phyloP scores from a whole-genome alignment of 64 coral and sea anemone species.

The Porites australiensis region DNA sequence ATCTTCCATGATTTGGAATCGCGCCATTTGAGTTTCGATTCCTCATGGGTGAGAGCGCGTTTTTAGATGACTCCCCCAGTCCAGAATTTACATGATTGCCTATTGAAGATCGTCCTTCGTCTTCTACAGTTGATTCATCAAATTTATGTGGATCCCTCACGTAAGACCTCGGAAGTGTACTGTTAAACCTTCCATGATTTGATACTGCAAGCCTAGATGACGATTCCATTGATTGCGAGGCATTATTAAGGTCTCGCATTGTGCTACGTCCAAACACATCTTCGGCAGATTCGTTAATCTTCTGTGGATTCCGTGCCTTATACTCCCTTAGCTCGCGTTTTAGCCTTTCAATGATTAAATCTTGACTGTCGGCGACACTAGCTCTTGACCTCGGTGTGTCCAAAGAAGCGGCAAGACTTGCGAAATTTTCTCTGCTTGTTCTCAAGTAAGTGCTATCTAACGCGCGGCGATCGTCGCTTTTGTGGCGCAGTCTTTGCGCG shows the following conservation, averaged over 20 bases:
- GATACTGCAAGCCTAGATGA: neutral
- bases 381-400: conserved; percentile 29
- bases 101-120: neutral
- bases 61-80: neutral
- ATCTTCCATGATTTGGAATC: neutral
- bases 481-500: neutral
- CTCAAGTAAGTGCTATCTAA: neutral
- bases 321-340: conserved; percentile 53
- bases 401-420: conserved; percentile 28
- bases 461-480: neutral
- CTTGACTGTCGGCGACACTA: conserved; percentile 55
- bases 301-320: conserved; percentile 34
- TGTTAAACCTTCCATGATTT: neutral
- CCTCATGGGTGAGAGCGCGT: neutral
- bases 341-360: conserved; percentile 64
- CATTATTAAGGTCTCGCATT: neutral
- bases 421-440: conserved; percentile 20
- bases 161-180: neutral
- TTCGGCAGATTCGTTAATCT: conserved; percentile 2
- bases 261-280: conserved; percentile 15
- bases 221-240: neutral
- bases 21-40: neutral
- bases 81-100: neutral
- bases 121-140: neutral
- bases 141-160: neutral